A percentile compares a stretch with the other conserved stretches of the same genome.
Evolutionary conservation across 2,888 invertebrate species (phyloP).

Genomic region (Andrena bucephala): DNA sequence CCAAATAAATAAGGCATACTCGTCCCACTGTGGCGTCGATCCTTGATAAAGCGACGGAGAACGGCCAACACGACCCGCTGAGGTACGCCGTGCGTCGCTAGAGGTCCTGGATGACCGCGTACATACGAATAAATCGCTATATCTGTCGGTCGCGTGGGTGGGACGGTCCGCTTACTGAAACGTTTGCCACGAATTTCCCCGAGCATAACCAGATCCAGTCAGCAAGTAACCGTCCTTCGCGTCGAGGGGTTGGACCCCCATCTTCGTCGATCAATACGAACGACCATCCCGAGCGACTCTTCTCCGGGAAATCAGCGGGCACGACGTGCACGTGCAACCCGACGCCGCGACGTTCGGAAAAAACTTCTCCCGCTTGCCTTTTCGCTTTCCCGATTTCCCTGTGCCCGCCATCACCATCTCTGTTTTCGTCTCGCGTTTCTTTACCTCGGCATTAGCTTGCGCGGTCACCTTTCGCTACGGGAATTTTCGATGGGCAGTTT

Average conservation of each 20-base stretch:
- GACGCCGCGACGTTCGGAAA: slow-evolving; percentile 13
- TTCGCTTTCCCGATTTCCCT: not conserved
- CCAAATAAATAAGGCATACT: no score
- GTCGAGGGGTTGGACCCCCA: slow-evolving; percentile 76
- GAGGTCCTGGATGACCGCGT: not conserved
- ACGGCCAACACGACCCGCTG: slow-evolving; percentile 6
- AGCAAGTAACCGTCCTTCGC: slow-evolving; percentile 76
- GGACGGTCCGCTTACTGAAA: slow-evolving; percentile 27
- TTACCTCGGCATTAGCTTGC: not conserved
- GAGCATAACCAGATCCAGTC: slow-evolving; percentile 70
- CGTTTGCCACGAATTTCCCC: slow-evolving; percentile 49
- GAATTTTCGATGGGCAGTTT: not conserved
- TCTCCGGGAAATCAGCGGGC: slow-evolving; percentile 72
- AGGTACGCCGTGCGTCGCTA: slow-evolving; percentile 2
- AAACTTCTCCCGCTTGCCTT: slow-evolving; percentile 11
- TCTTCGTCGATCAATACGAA: slow-evolving; percentile 81
- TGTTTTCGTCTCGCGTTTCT: not conserved
- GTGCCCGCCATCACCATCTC: no score
- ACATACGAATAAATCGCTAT: slow-evolving; percentile 25
- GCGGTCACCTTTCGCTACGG: not conserved
- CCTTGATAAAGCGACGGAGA: slow-evolving; percentile 32
- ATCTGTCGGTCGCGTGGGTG: slow-evolving; percentile 13
- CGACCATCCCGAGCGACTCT: slow-evolving; percentile 55
- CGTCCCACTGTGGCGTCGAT: not conserved
- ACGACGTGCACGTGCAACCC: slow-evolving; percentile 40